Evolutionary conservation across 1,140 invertebrate species (phyloP).

Genomic region (Phocides pigmalion): DNA sequence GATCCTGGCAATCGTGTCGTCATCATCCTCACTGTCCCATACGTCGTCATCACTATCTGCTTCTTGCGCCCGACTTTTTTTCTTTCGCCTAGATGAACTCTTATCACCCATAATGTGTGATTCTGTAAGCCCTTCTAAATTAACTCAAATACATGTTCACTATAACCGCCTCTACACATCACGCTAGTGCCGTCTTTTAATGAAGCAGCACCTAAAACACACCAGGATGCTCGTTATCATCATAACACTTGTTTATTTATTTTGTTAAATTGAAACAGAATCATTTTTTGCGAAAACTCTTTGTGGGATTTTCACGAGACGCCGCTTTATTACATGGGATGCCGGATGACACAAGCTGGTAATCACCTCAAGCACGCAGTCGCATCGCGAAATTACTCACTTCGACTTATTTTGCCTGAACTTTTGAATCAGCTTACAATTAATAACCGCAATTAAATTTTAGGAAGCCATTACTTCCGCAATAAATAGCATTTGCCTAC

Average conservation of each 20-base stretch:
- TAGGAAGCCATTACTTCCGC: constrained; percentile 84
- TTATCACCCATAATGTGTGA: constrained; percentile 62
- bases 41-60: constrained; percentile 71
- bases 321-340: constrained; percentile 54
- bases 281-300: constrained; percentile 51
- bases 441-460: constrained; percentile 77
- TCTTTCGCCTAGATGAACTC: constrained; percentile 52
- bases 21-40: constrained; percentile 74
- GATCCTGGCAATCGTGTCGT: constrained; percentile 76
- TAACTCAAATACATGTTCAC: constrained; percentile 46
- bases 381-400: constrained; percentile 41
- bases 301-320: constrained; percentile 63
- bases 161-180: constrained; percentile 31
- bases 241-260: constrained; percentile 35
- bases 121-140: constrained; percentile 24
- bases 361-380: constrained; percentile 52
- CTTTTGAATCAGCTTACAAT: constrained; percentile 56
- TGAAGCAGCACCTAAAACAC: constrained; percentile 36
- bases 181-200: constrained; percentile 38
- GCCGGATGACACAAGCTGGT: constrained; percentile 62
- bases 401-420: constrained; percentile 40
- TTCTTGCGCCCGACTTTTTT: constrained; percentile 61
- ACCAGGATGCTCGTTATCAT: constrained; percentile 28
- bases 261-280: constrained; percentile 44
- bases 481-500: constrained; percentile 83